Base-by-base conservation (phyloP, 1,140 invertebrate genomes). In the Drosophila triauraria region DNA sequence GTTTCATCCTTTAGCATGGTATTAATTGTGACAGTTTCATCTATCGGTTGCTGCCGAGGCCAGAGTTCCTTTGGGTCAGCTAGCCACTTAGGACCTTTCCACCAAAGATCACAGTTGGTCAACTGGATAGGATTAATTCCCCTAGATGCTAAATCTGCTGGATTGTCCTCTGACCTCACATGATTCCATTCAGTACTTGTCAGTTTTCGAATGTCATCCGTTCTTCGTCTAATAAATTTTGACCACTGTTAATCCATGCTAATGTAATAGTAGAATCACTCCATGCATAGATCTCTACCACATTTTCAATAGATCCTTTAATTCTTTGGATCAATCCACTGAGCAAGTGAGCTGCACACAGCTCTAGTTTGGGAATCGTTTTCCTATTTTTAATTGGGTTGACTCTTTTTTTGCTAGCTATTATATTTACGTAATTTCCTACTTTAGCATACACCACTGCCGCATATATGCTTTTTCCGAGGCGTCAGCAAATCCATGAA, bases 161-260 rank as follows among this genome's bases (percentile, higher is more conserved):
- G 35, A 42, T 62, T 62, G 2, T 53, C n/a, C 6, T 42, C 17
- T 40, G 47, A 60, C 23, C 30, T 51, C 0, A 51, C 23, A 42
- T 51, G 12, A 6, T 51, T 61, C 42, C 44, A 48, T 61, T 47
- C 30, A n/a, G 32, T 40, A 40, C 50, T 40, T 15, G 44, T 27
- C 0, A 61, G 17, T 50, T 50, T 61, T 6, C 23, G 20, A 61
- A 61, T 60, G 44, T 50, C 46, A 40, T 40, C 32, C 7, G 53
- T 38, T 56, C n/a, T 23, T 23, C 51, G 35, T 23, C 13, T 56
- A 4, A 56, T 56, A 23, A 17, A 40, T 56, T 56, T 23, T 23
- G 12, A 38, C 32, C 17, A 54, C 17, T 54, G 12, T 54, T 35
- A 54, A 48, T 48, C 23, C 13, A 48, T 4, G 47, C 47, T 27